Conservation (phyloP, 2,797 vertebrate genomes). For the Scyliorhinus canicula region DNA sequence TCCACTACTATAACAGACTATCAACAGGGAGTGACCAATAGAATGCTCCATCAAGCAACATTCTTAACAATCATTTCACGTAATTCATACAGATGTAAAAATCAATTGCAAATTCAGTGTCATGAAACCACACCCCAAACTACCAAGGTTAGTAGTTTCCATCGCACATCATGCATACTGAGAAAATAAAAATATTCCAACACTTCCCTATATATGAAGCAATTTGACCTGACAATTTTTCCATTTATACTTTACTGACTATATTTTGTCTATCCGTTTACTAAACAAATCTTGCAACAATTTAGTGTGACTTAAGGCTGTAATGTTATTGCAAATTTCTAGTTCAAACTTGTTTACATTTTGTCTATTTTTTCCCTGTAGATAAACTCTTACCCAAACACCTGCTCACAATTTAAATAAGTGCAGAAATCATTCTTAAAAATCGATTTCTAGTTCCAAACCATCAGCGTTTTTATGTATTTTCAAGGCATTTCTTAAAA, state of each 20-base stretch:
- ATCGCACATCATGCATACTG: not conserved
- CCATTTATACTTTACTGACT: not conserved
- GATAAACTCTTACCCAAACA: conserved; percentile 18
- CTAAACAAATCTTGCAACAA: conserved; percentile 22
- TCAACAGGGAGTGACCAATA: not conserved
- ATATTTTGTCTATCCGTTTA: conserved; percentile 14
- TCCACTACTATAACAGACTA: not conserved
- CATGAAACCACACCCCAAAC: not conserved
- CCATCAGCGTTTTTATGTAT: too few species aligned
- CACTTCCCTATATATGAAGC: not conserved
- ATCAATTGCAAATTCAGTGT: not conserved
- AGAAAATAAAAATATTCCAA: not conserved
- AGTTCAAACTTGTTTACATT: not conserved
- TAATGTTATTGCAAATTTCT: not conserved
- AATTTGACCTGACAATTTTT: not conserved
- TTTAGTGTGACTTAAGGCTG: not conserved
- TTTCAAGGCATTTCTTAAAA: not conserved
- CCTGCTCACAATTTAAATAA: not conserved
- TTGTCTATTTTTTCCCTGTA: not conserved
- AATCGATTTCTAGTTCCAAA: not conserved
- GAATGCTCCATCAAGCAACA: not conserved
- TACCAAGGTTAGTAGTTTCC: not conserved
- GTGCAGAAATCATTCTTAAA: not conserved
- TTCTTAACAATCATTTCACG: not conserved
- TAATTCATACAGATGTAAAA: not conserved